These are phyloP conservation scores for Meles meles DNA, from an alignment of 2,113 vertebrate genomes.

Conservation along the genomic window DNA sequence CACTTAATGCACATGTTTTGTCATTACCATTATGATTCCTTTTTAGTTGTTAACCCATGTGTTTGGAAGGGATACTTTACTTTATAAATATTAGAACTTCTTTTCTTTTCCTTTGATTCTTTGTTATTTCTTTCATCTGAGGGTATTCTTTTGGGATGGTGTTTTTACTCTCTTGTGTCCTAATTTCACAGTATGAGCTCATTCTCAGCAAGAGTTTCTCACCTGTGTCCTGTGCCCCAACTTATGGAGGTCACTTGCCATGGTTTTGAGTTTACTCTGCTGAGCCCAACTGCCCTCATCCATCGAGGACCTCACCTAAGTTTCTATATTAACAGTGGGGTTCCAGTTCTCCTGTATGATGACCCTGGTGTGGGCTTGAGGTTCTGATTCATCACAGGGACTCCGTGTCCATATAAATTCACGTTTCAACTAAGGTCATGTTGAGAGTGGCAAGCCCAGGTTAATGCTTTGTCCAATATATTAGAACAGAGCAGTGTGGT, in stretches of 20 bases:
- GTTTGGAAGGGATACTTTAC: neutral
- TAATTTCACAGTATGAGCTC: neutral
- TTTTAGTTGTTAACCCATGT: neutral
- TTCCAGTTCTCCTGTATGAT: neutral
- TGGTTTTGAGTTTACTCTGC: neutral
- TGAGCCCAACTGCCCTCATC: neutral
- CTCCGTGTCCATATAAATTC: neutral
- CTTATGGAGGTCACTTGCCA: neutral
- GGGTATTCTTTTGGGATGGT: neutral
- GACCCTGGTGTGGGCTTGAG: fast-evolving
- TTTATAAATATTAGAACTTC: neutral
- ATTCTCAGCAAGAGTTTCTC: neutral
- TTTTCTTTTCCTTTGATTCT: neutral
- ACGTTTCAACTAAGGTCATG: neutral
- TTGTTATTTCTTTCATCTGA: neutral
- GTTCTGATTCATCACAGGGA: neutral
- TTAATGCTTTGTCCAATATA: neutral
- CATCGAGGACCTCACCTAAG: too few relatives aligned
- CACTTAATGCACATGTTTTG: neutral
- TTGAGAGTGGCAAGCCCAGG: neutral
- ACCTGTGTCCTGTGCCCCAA: neutral
- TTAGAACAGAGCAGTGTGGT: neutral
- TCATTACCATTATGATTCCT: neutral
- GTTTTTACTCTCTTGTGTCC: neutral
- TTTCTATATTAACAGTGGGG: neutral